These are phyloP conservation scores for Rhagonycha lutea DNA, from an alignment of 2,888 invertebrate genomes.

Conservation along the genomic window DNA sequence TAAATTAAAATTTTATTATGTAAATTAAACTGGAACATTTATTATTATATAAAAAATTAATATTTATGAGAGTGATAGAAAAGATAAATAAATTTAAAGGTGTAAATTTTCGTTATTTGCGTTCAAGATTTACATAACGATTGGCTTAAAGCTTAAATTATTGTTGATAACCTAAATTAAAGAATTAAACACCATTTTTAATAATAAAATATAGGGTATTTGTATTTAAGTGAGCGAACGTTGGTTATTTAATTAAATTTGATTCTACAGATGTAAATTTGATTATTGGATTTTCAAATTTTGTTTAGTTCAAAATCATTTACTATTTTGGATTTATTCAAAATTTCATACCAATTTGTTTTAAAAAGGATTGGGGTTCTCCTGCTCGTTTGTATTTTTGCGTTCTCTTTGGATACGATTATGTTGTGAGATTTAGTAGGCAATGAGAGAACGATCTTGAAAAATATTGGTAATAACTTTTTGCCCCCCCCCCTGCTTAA, in stretches of 20 bases:
- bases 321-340: not conserved
- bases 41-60: not conserved
- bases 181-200: not conserved
- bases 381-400: too few relatives aligned
- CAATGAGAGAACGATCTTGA: too few relatives aligned
- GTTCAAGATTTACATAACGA: not conserved
- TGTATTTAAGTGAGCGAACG: not conserved
- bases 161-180: not conserved
- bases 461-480: too few relatives aligned
- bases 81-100: slow-evolving; percentile 2
- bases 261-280: not conserved
- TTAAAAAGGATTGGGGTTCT: too few relatives aligned
- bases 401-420: too few relatives aligned
- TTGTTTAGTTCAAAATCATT: not conserved
- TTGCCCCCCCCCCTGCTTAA: too few relatives aligned
- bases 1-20: not conserved
- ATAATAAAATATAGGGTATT: not conserved
- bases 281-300: not conserved
- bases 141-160: not conserved
- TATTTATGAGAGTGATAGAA: not conserved
- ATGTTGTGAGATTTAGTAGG: too few relatives aligned
- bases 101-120: not conserved
- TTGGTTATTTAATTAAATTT: not conserved
- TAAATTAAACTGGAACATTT: not conserved
- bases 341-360: too few relatives aligned